These are phyloP conservation scores for Ceratina japonica DNA, from an alignment of 1,140 invertebrate species.

Conservation along the genomic window DNA sequence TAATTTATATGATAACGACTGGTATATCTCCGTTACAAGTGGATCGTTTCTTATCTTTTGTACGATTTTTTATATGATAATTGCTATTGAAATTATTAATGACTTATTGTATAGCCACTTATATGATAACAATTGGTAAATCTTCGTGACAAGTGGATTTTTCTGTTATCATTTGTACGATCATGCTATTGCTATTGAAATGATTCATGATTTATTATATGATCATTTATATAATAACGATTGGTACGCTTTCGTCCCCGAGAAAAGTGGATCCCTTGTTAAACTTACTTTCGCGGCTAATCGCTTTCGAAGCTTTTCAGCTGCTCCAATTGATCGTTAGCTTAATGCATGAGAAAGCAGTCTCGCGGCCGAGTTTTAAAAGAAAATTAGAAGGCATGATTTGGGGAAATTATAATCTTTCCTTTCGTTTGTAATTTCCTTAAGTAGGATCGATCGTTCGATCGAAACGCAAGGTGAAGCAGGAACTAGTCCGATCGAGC, in stretches of 20 bases:
- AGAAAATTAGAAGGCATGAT: not conserved
- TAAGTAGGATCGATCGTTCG: no score
- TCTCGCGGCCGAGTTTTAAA: not conserved
- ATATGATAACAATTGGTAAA: no score
- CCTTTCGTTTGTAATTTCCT: not conserved
- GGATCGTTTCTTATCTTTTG: no score
- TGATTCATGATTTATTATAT: no score
- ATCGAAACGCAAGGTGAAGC: not conserved
- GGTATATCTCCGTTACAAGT: no score
- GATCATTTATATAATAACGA: not conserved
- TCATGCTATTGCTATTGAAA: no score
- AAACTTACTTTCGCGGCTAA: conserved; percentile 8
- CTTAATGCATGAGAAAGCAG: not conserved
- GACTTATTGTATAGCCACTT: no score
- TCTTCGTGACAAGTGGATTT: no score
- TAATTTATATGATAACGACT: no score
- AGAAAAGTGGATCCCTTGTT: not conserved
- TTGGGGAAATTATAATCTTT: not conserved
- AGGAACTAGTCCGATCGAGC: not conserved
- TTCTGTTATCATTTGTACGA: no score
- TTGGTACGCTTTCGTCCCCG: not conserved
- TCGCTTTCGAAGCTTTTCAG: not conserved
- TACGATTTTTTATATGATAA: no score
- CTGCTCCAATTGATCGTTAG: not conserved
- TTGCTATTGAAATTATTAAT: no score